Evolutionary conservation across 2,113 vertebrate genomes (phyloP).

Genomic region (Rhadina sibilatrix): DNA sequence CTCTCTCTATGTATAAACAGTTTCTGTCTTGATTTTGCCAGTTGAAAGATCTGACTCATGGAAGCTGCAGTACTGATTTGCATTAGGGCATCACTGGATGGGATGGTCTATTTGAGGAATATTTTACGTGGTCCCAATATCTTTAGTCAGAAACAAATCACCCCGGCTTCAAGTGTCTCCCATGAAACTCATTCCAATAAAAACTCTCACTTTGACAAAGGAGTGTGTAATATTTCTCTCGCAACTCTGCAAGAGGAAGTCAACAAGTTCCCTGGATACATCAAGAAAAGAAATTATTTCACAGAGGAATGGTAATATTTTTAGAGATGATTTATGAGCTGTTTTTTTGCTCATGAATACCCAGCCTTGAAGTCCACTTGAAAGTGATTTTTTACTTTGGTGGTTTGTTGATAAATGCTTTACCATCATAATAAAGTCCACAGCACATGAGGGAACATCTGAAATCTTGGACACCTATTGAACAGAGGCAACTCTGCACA

Average conservation of each 20-base stretch:
- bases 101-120: background rate
- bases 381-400: background rate
- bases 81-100: background rate
- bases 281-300: background rate
- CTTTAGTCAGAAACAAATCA: background rate
- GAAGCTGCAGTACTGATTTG: background rate
- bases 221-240: background rate
- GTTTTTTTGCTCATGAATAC: background rate
- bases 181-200: background rate
- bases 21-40: background rate
- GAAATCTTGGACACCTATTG: background rate
- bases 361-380: slow-evolving; percentile 10
- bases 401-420: background rate
- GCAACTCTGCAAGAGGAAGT: background rate
- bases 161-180: background rate
- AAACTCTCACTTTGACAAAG: background rate
- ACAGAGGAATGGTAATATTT: background rate
- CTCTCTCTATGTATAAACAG: background rate
- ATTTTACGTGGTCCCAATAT: background rate
- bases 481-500: background rate
- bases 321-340: slow-evolving; percentile 11
- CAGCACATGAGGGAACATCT: background rate
- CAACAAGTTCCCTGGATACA: background rate
- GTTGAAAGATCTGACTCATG: accelerated
- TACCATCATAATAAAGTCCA: background rate